Conservation (phyloP, 2,888 invertebrate genomes). For the Polia nebulosa region DNA sequence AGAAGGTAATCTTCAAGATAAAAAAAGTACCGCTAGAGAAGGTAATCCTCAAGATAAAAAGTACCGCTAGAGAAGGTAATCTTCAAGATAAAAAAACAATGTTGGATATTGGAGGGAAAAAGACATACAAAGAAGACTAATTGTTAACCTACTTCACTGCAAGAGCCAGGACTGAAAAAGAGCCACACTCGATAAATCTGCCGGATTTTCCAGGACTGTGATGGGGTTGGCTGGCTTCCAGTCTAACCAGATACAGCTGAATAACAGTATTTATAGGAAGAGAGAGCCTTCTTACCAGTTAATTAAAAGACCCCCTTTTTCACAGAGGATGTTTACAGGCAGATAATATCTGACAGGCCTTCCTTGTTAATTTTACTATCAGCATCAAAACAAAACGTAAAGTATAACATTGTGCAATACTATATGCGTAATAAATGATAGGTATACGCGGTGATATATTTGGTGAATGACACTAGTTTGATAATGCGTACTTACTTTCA, state of each 20-base stretch:
- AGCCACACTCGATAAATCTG: no score
- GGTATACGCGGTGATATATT: conserved; percentile 16
- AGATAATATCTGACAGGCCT: conserved; percentile 15
- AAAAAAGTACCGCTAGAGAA: no score
- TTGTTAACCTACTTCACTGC: no score
- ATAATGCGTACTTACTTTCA: conserved; percentile 2
- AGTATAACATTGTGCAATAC: conserved; percentile 38
- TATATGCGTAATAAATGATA: conserved; percentile 19
- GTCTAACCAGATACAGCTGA: no score
- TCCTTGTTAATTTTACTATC: conserved; percentile 24
- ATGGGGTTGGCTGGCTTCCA: no score
- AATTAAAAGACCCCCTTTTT: no score
- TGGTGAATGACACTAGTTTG: conserved; percentile 13
- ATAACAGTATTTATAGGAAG: no score
- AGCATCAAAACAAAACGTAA: conserved; percentile 21
- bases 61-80: not conserved
- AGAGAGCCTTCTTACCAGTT: no score
- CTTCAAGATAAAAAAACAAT: not conserved
- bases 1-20: no score
- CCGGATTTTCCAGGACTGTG: no score
- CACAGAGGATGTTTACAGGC: conserved; percentile 11
- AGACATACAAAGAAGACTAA: not conserved
- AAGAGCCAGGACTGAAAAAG: no score
- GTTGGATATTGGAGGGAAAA: not conserved
- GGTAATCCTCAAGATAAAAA: no score